These are phyloP conservation scores for Nanorana parkeri DNA, from an alignment of 2,113 vertebrate species.

Conservation along the genomic window DNA sequence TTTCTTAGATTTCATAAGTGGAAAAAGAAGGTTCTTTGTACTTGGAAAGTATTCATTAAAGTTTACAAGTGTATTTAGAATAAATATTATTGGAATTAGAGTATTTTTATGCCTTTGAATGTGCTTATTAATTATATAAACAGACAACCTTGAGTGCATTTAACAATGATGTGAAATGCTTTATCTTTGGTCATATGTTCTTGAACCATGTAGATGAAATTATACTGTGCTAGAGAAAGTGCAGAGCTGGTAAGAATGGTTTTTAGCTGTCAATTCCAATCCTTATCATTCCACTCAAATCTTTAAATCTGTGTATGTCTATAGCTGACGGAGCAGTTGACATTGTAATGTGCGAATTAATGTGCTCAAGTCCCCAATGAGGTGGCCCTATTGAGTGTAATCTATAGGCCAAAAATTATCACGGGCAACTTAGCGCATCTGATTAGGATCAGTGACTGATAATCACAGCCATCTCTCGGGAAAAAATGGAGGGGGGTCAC, in stretches of 20 bases:
- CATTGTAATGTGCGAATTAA: conserved; percentile 54
- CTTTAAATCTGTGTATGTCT: conserved; percentile 29
- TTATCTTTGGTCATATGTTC: not conserved
- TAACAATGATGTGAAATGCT: too few species aligned
- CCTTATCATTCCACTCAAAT: conserved; percentile 8
- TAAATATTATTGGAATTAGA: too few species aligned
- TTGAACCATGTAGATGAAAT: not conserved
- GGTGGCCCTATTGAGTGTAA: conserved; percentile 48
- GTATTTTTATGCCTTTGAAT: too few species aligned
- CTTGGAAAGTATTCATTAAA: too few species aligned
- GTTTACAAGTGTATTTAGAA: too few species aligned
- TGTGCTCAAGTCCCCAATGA: conserved; percentile 41
- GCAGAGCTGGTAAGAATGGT: conserved; percentile 29
- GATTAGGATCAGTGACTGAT: conserved; percentile 55
- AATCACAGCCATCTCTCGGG: conserved; percentile 42
- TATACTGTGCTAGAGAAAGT: not conserved
- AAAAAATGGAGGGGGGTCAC: conserved; percentile 28
- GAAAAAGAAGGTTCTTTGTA: too few species aligned
- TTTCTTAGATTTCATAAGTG: too few species aligned
- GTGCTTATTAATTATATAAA: too few species aligned
- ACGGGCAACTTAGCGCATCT: conserved; percentile 52
- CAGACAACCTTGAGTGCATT: too few species aligned
- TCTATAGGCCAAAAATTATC: conserved; percentile 52
- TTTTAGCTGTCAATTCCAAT: conserved; percentile 17
- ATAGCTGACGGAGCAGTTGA: conserved; percentile 39